Percentiles rank a stretch among this genome's conserved stretches.
These are phyloP conservation scores for Platalea minor DNA, from an alignment of 2,797 vertebrate species.

Conservation along the genomic window DNA sequence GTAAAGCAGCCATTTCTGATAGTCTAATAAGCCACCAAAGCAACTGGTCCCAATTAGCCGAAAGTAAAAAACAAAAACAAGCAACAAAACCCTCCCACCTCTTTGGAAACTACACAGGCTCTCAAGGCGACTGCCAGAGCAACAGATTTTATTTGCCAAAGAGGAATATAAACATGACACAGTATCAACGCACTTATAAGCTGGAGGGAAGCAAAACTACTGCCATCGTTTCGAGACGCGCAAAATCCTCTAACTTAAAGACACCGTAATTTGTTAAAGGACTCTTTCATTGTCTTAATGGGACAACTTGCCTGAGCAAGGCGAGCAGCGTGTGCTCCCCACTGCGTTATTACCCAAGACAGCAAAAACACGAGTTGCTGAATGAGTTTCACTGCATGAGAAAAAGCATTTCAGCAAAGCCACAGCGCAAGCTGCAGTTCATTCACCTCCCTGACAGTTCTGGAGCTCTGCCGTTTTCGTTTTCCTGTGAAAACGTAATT, in stretches of 20 bases:
- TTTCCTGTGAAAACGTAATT: background rate
- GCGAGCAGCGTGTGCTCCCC: background rate
- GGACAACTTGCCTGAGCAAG: background rate
- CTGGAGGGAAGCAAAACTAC: background rate
- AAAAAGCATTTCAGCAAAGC: background rate
- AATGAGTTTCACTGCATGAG: background rate
- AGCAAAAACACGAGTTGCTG: background rate
- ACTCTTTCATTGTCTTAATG: background rate
- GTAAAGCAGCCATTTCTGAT: background rate
- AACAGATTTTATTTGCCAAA: background rate
- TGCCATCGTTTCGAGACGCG: background rate
- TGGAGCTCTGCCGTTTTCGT: background rate
- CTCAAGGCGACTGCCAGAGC: background rate
- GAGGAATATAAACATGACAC: background rate
- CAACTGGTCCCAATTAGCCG: background rate
- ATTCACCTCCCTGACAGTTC: background rate
- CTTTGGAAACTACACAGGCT: background rate
- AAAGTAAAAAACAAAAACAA: background rate
- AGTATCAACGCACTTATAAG: rapidly evolving
- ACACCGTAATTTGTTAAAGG: background rate
- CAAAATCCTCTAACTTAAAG: background rate
- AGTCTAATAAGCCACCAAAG: background rate
- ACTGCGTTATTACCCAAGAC: background rate
- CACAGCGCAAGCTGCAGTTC: background rate
- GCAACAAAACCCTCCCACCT: background rate